phyloP scores from a whole-genome alignment of 2,113 vertebrate species.

The Microcebus lehilahytsara region DNA sequence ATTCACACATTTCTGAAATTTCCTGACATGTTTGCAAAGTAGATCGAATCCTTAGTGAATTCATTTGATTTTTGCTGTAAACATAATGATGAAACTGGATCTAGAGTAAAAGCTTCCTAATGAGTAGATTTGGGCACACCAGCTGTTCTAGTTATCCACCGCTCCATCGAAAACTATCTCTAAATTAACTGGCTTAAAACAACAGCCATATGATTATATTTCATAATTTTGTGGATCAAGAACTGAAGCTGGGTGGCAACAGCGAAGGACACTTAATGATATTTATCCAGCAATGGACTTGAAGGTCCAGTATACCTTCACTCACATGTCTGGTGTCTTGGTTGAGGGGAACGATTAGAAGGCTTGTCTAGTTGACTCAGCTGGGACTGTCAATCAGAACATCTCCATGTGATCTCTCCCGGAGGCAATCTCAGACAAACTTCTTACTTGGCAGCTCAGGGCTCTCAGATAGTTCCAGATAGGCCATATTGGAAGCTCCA shows the following conservation, averaged over 20 bases:
- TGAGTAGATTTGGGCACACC: not conserved
- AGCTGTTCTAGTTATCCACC: not conserved
- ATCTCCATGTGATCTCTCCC: not conserved
- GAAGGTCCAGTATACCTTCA: not conserved
- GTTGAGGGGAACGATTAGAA: not conserved
- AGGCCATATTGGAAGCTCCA: not conserved
- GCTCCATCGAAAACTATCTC: not conserved
- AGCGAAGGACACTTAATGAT: not conserved
- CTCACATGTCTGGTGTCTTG: not conserved
- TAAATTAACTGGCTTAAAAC: not conserved
- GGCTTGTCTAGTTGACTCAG: not conserved
- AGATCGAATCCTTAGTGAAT: not conserved
- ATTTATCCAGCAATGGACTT: not conserved
- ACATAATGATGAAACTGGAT: not conserved
- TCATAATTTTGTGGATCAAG: not conserved
- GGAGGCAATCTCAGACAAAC: not conserved
- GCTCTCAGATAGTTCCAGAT: not conserved
- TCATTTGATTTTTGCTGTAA: conserved; percentile 8
- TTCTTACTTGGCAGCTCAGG: not conserved
- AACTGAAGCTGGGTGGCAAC: not conserved
- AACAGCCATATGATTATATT: not conserved
- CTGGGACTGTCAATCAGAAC: not conserved
- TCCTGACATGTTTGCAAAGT: conserved; percentile 52
- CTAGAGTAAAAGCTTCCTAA: not conserved
- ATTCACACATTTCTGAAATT: conserved; percentile 30